phyloP scores from a whole-genome alignment of 2,113 vertebrate species.

The Megaceryle torquata region DNA sequence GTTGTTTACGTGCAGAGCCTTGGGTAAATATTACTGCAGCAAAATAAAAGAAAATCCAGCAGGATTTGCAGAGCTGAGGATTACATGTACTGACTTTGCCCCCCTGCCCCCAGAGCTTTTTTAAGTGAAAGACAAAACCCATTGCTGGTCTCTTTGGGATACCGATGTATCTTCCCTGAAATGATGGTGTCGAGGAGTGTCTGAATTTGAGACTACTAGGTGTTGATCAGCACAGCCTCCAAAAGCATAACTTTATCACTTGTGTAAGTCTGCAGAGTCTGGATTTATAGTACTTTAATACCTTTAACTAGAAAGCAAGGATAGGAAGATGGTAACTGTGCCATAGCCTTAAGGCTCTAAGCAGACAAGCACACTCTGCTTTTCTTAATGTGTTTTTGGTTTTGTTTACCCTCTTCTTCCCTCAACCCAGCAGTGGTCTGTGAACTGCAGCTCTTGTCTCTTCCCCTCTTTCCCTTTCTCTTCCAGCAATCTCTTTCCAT shows the following conservation, averaged over 20 bases:
- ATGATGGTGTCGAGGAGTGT: neutral
- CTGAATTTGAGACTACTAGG: neutral
- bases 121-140: neutral
- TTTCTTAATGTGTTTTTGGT: neutral
- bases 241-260: neutral
- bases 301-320: neutral
- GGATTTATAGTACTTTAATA: neutral
- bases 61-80: neutral
- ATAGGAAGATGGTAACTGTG: neutral
- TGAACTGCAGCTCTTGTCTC: neutral
- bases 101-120: neutral
- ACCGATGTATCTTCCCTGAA: neutral
- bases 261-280: neutral
- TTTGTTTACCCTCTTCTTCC: neutral
- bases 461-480: neutral
- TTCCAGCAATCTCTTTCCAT: neutral
- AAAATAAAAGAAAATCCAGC: neutral
- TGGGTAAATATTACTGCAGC: neutral
- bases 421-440: neutral
- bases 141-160: neutral
- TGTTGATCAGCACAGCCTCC: neutral
- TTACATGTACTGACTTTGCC: neutral
- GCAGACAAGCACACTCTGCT: neutral
- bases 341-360: neutral
- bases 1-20: neutral